Evolutionary conservation across 1,140 invertebrate genomes (phyloP), one percentile per base, ranked within the genome.

Genomic region (Drosophila willistoni): DNA sequence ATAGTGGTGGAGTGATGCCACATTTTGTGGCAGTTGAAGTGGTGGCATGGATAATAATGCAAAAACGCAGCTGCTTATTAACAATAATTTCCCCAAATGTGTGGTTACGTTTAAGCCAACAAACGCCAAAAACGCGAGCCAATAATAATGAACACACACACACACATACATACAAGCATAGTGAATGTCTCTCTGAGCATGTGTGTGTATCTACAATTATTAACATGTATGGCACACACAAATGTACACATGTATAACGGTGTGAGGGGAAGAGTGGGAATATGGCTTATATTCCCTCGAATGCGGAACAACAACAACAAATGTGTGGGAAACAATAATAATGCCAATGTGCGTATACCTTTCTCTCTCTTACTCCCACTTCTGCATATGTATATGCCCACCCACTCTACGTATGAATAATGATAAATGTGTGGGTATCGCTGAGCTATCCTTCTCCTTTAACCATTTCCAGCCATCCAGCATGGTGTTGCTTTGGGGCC

Each of bases 51-150:
- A 54, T 60, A 75, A 68, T 75, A 77, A 73, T 68, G 59, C 61
- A 51, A 71, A 59, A 70, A 68, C 83, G 68, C 83, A 86, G 83
- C 83, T 86, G 83, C 79, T 87, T 86, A 82, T 86, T 86, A 81
- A 86, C 83, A 77, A 86, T 86, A 77, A 86, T 86, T 86, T 81
- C 73, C 83, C 83, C 83, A 86, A 86, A 86, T 77, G 83, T 79
- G 76, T 66, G 83, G 83, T 86, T 86, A 87, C 79, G 76, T 79
- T 86, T 81, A 82, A 81, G 82, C 79, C 82, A 73, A 73, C 82
- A 81, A 86, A 73, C 68, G 75, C 82, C 82, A 81, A 86, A 84
- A 86, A 86, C 68, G 79, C 71, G 47, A 61, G 68, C 47, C 75
- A 79, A 73, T 86, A 86, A 83, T 83, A 79, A 83, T 81, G 70